phyloP scores from a whole-genome alignment of 1,140 invertebrate genomes.

The Macrotrachela quadricornifera region DNA sequence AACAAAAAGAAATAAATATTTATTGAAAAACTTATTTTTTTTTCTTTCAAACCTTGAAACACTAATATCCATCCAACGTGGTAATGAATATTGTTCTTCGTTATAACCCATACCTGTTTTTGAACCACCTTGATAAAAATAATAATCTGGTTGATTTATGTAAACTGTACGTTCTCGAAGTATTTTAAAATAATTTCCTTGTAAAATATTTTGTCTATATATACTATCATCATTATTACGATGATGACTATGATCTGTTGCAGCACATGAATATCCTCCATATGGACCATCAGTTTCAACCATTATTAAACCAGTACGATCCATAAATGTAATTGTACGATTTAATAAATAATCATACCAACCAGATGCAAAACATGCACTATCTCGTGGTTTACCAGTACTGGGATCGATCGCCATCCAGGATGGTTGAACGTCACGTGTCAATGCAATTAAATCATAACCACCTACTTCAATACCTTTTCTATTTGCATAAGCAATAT shows the following conservation, averaged over 20 bases:
- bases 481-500: conserved; percentile 1
- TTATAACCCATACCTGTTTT: conserved; percentile 6
- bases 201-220: not conserved
- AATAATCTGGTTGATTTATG: conserved; percentile 6
- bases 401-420: not conserved
- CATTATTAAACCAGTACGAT: conserved; percentile 1
- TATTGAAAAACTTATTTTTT: too few relatives aligned
- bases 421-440: not conserved
- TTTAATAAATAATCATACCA: conserved; percentile 3
- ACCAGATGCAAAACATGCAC: conserved; percentile 4
- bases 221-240: not conserved
- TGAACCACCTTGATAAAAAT: conserved; percentile 5
- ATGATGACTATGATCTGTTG: conserved; percentile 1
- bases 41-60: not conserved
- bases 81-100: conserved; percentile 5
- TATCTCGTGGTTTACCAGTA: not conserved
- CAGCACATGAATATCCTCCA: not conserved
- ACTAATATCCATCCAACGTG: conserved; percentile 2
- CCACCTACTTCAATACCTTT: conserved; percentile 6
- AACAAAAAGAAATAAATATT: too few relatives aligned
- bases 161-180: not conserved
- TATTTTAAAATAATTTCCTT: not conserved
- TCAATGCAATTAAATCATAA: conserved; percentile 5
- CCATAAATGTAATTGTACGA: not conserved
- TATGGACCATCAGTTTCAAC: conserved; percentile 6